A percentile compares a stretch with the other conserved stretches of the same genome.
These are phyloP conservation scores for Andrena praecox DNA, from an alignment of 2,888 invertebrate genomes.

Conservation along the genomic window DNA sequence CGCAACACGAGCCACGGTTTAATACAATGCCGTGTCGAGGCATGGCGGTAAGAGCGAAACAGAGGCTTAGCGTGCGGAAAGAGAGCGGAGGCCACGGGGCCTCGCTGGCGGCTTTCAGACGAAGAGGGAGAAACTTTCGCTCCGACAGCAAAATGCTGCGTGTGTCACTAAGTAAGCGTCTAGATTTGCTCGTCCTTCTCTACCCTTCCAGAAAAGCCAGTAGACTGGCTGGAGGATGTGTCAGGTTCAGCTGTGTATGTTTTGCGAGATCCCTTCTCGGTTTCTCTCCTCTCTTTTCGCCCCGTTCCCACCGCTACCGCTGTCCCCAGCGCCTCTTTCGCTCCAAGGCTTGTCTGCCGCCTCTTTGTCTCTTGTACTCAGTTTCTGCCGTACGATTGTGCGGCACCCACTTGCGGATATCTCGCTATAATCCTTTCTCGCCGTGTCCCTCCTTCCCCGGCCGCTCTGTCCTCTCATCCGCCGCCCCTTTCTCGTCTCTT, in stretches of 20 bases:
- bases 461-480: neutral
- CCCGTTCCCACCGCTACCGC: constrained; percentile 36
- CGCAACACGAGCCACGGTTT: constrained; percentile 72
- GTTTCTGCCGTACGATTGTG: constrained; percentile 47
- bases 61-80: constrained; percentile 48
- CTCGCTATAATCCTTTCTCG: constrained; percentile 45
- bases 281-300: constrained; percentile 59
- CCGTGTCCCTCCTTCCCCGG: neutral
- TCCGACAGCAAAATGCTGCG: constrained; percentile 74
- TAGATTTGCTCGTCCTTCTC: constrained; percentile 75
- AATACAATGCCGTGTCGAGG: constrained; percentile 66
- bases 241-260: constrained; percentile 79
- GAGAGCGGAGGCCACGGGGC: constrained; percentile 31
- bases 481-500: constrained; percentile 9
- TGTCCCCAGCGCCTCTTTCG: constrained; percentile 31
- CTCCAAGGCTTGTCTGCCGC: constrained; percentile 6
- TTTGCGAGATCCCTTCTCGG: constrained; percentile 72
- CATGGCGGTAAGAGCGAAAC: constrained; percentile 52
- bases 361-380: constrained; percentile 50
- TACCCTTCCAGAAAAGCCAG: constrained; percentile 66
- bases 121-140: constrained; percentile 60
- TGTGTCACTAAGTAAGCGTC: constrained; percentile 78
- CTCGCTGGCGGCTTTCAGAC: constrained; percentile 25
- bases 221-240: constrained; percentile 76
- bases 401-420: constrained; percentile 60